A percentile compares a stretch with the other conserved stretches of the same genome.
Evolutionary conservation across 2,888 invertebrate genomes (phyloP).

Genomic region (Dryococelus australis): DNA sequence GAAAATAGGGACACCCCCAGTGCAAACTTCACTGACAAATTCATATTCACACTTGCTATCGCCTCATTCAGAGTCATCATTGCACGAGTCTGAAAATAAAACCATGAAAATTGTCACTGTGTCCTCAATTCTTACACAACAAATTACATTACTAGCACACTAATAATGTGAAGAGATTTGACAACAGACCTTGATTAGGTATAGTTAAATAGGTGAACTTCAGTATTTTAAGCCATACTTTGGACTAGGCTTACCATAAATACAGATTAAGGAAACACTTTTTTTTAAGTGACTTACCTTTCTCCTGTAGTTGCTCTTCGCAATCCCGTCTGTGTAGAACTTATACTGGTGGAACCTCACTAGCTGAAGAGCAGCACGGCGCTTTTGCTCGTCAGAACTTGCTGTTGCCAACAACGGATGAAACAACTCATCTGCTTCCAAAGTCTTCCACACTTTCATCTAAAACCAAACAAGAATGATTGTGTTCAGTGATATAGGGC

Average conservation of each 20-base stretch:
- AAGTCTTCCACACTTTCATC: constrained; percentile 79
- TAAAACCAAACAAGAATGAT: constrained; percentile 57
- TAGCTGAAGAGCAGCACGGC: constrained; percentile 71
- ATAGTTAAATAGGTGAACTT: too few relatives aligned
- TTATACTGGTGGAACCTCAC: constrained; percentile 72
- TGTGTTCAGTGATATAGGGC: neutral
- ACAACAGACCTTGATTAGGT: too few relatives aligned
- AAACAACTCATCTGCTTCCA: constrained; percentile 83
- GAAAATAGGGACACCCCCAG: constrained; percentile 78
- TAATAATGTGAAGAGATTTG: too few relatives aligned
- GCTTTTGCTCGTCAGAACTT: constrained; percentile 76
- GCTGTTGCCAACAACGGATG: constrained; percentile 68
- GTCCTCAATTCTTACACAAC: too few relatives aligned
- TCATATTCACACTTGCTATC: constrained; percentile 72
- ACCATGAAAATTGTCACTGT: neutral
- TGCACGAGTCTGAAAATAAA: constrained; percentile 67
- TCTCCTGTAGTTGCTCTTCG: constrained; percentile 67
- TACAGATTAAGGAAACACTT: too few relatives aligned
- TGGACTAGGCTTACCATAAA: too few relatives aligned
- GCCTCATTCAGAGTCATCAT: constrained; percentile 82
- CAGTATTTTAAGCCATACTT: too few relatives aligned
- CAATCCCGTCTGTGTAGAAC: constrained; percentile 69
- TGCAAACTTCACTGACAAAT: constrained; percentile 80
- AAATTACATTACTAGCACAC: too few relatives aligned
- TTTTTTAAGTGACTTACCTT: constrained; percentile 59